Conservation (phyloP, 2,113 vertebrate genomes). For the Zingel zingel region DNA sequence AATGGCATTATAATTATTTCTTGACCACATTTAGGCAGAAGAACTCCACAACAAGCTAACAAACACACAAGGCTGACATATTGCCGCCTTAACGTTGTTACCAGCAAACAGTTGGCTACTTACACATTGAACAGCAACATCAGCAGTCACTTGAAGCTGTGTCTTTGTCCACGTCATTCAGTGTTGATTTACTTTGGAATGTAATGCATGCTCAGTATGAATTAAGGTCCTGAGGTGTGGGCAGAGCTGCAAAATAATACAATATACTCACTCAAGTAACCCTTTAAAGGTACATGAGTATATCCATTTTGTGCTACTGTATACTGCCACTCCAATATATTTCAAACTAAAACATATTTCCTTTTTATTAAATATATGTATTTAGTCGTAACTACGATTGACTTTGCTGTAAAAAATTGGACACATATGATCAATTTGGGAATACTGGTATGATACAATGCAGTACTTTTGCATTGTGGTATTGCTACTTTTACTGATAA, state of each 20-base stretch:
- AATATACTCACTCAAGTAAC: background rate
- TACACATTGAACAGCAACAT: background rate
- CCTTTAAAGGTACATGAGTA: background rate
- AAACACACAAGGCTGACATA: too few species aligned
- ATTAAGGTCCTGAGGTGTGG: background rate
- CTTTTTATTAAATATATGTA: too few species aligned
- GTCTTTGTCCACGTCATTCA: background rate
- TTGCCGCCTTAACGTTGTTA: too few species aligned
- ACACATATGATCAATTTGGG: background rate
- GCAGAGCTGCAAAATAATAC: background rate
- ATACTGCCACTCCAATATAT: too few species aligned
- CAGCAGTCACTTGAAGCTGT: background rate
- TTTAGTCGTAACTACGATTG: background rate
- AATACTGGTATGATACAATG: background rate
- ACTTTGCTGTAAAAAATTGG: background rate
- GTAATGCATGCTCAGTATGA: background rate
- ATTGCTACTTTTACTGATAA: background rate
- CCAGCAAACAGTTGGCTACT: background rate
- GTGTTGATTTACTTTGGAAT: background rate
- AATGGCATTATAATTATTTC: background rate
- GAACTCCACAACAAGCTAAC: background rate
- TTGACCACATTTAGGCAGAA: background rate
- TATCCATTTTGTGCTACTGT: too few species aligned
- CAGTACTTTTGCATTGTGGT: background rate
- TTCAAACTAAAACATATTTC: background rate